These are phyloP conservation scores for Pterostichus madidus DNA, from an alignment of 2,888 invertebrate genomes.

Conservation along the genomic window DNA sequence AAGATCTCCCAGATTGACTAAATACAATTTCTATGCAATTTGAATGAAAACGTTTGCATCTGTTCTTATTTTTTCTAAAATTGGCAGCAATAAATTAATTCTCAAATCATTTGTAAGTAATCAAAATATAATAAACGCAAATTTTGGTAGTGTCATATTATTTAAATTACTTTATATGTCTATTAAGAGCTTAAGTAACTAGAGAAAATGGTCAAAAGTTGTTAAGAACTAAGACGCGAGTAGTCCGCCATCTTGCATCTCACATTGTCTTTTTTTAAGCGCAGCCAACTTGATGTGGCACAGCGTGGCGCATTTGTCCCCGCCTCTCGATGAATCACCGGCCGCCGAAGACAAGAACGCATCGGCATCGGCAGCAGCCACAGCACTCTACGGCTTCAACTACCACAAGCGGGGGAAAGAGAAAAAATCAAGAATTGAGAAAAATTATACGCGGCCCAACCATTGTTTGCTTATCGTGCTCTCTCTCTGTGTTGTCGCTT, in stretches of 20 bases:
- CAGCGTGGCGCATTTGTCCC: slow-evolving; percentile 54
- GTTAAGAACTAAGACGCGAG: too few relatives aligned
- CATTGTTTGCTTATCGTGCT: slow-evolving; percentile 35
- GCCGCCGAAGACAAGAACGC: slow-evolving; percentile 52
- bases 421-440: slow-evolving; percentile 9
- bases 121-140: too few relatives aligned
- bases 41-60: too few relatives aligned
- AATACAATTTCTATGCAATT: too few relatives aligned
- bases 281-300: slow-evolving; percentile 29
- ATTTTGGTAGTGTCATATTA: too few relatives aligned
- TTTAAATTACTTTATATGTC: too few relatives aligned
- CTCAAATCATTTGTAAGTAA: too few relatives aligned
- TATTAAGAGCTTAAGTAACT: too few relatives aligned
- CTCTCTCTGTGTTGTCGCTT: slow-evolving; percentile 22
- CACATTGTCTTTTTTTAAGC: slow-evolving; percentile 51
- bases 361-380: slow-evolving; percentile 8
- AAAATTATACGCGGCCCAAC: slow-evolving; percentile 1
- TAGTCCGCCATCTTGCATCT: slow-evolving; percentile 58
- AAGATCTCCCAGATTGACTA: too few relatives aligned
- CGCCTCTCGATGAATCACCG: slow-evolving; percentile 62
- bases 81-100: too few relatives aligned
- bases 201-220: too few relatives aligned
- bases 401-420: not conserved
- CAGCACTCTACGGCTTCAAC: slow-evolving; percentile 5
- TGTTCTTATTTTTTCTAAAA: too few relatives aligned